Conservation (phyloP, 2,888 invertebrate genomes). For the Ceriagrion tenellum region DNA sequence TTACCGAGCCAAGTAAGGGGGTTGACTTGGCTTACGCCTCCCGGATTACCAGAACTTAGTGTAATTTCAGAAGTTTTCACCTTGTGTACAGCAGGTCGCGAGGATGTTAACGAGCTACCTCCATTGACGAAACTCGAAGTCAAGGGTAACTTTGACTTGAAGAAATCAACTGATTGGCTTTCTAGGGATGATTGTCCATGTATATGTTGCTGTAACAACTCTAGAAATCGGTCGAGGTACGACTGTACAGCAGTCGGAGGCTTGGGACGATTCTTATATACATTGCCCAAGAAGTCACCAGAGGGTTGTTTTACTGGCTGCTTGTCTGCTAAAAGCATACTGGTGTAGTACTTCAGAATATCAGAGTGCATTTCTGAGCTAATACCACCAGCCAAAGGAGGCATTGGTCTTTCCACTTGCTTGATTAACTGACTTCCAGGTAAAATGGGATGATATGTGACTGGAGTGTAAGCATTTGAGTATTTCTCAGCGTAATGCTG, state of each 20-base stretch:
- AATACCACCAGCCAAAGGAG: neutral
- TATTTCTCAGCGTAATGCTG: neutral
- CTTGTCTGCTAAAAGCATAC: neutral
- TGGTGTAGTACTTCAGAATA: neutral
- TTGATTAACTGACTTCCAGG: neutral
- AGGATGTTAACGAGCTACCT: neutral
- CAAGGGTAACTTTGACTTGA: neutral
- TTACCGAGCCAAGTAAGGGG: constrained; percentile 48
- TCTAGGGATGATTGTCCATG: neutral
- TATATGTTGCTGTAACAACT: neutral
- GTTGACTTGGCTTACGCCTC: constrained; percentile 30
- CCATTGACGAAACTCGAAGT: neutral
- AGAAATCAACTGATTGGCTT: neutral
- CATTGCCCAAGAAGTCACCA: neutral
- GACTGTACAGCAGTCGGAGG: neutral
- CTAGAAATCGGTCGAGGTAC: neutral
- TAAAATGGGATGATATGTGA: neutral
- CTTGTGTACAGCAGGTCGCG: neutral
- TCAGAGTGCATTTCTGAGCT: neutral
- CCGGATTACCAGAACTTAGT: neutral
- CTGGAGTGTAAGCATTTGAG: neutral
- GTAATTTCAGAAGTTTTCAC: neutral
- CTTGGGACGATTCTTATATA: neutral
- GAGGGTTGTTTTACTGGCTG: neutral
- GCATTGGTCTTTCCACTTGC: neutral